Conservation (phyloP, 1,140 invertebrate genomes). For the Drosophila nannoptera region DNA sequence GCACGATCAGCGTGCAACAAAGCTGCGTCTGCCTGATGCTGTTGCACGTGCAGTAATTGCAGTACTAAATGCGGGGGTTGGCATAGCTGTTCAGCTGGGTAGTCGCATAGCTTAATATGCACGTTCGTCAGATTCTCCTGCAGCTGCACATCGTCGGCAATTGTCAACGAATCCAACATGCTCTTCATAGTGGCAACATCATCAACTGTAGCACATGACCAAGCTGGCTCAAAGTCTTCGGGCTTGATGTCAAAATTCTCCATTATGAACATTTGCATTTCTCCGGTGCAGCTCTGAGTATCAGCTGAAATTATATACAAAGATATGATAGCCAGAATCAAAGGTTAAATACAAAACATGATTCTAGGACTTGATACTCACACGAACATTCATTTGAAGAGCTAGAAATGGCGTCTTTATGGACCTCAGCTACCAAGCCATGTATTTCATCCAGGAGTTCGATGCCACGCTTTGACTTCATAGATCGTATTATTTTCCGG, state of each 20-base stretch:
- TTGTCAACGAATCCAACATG: slow-evolving; percentile 39
- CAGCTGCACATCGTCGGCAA: slow-evolving; percentile 32
- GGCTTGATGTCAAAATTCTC: slow-evolving; percentile 9
- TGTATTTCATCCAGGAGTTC: slow-evolving; percentile 54
- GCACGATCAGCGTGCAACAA: slow-evolving; percentile 34
- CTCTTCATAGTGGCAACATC: slow-evolving; percentile 54
- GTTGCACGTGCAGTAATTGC: slow-evolving; percentile 52
- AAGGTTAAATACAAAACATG: too few species aligned
- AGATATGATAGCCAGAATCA: too few species aligned
- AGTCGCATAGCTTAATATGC: slow-evolving; percentile 61
- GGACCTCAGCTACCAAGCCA: background rate
- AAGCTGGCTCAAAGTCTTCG: slow-evolving; percentile 55
- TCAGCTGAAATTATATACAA: background rate
- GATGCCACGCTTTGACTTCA: slow-evolving; percentile 7
- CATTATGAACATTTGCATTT: slow-evolving; percentile 6
- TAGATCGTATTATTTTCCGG: slow-evolving; percentile 22
- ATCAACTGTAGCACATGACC: slow-evolving; percentile 43
- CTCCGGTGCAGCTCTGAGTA: background rate
- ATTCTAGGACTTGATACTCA: too few species aligned
- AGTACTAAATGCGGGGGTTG: slow-evolving; percentile 65
- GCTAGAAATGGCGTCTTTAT: slow-evolving; percentile 3
- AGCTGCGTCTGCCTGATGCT: background rate
- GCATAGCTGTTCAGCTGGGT: slow-evolving; percentile 68
- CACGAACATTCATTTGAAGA: too few species aligned
- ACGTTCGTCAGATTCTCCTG: slow-evolving; percentile 43